phyloP scores from a whole-genome alignment of 37 sponge, comb jelly and placozoan genomes.

The Dysidea cf. avara region DNA sequence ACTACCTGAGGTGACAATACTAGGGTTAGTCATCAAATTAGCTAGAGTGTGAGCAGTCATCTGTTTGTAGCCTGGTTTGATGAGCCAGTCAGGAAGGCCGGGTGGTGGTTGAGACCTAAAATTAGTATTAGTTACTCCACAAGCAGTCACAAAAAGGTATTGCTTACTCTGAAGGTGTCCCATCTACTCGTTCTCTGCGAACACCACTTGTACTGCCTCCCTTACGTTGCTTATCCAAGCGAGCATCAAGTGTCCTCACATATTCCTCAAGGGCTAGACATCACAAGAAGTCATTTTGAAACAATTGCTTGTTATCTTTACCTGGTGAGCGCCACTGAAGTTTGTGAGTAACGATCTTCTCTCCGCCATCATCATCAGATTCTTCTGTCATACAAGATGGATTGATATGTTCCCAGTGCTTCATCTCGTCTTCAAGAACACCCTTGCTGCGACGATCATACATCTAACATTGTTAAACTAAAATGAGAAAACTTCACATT shows the following conservation, averaged over 20 bases:
- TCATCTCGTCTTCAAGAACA: slow-evolving; percentile 61
- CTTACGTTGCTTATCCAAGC: slow-evolving; percentile 62
- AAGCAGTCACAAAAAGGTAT: no score
- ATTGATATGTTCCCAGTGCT: slow-evolving; percentile 67
- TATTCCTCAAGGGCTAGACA: slow-evolving; percentile 73
- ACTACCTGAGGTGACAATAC: no score
- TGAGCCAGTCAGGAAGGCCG: slow-evolving; percentile 72
- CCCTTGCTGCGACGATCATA: slow-evolving; percentile 62
- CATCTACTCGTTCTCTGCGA: slow-evolving; percentile 55
- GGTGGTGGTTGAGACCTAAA: slow-evolving; percentile 49
- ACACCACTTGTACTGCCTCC: slow-evolving; percentile 53
- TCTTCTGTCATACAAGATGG: slow-evolving; percentile 84
- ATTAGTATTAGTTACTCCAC: no score
- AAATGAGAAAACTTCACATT: background rate
- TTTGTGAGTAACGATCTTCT: slow-evolving; percentile 80
- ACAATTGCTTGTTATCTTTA: slow-evolving; percentile 3
- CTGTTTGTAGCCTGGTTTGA: slow-evolving; percentile 51
- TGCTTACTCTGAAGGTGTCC: slow-evolving; percentile 36
- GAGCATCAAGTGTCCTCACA: slow-evolving; percentile 61
- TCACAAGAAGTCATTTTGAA: background rate
- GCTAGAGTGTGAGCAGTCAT: background rate
- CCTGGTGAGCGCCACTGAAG: slow-evolving; percentile 83
- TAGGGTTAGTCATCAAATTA: no score
- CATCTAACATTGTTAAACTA: slow-evolving; percentile 13
- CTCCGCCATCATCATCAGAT: slow-evolving; percentile 63